Percentiles rank a stretch among this genome's conserved stretches.
Evolutionary conservation across 2,888 invertebrate species (phyloP).

Genomic region (Rotaria macrura): DNA sequence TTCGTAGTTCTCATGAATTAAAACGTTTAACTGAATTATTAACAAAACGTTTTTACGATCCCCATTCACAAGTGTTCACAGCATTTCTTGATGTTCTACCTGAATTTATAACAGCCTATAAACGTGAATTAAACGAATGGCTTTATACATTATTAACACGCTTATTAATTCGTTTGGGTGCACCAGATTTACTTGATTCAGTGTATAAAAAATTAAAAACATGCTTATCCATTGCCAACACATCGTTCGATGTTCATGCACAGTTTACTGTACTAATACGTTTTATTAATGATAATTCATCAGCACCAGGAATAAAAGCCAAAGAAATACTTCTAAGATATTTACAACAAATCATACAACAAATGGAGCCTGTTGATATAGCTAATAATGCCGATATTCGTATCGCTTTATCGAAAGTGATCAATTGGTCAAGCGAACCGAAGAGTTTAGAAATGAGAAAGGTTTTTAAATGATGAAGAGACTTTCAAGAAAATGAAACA

Average conservation of each 20-base stretch:
- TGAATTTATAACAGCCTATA: conserved; percentile 74
- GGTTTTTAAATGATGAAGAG: conserved; percentile 44
- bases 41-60: conserved; percentile 91
- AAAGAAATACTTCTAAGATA: conserved; percentile 53
- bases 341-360: conserved; percentile 47
- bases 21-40: conserved; percentile 80
- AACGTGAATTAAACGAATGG: conserved; percentile 79
- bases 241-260: conserved; percentile 57
- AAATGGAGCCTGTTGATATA: conserved; percentile 51
- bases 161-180: conserved; percentile 75
- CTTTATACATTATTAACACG: conserved; percentile 77
- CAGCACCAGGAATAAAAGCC: conserved; percentile 66
- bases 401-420: conserved; percentile 61
- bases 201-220: conserved; percentile 25
- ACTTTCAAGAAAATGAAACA: no score
- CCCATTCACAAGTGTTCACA: conserved; percentile 71
- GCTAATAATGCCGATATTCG: conserved; percentile 57
- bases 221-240: conserved; percentile 46
- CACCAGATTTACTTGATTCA: conserved; percentile 72
- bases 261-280: conserved; percentile 57
- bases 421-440: conserved; percentile 64
- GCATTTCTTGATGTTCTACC: conserved; percentile 82
- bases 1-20: conserved; percentile 56
- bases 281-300: conserved; percentile 79
- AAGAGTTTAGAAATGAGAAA: conserved; percentile 59